Conservation (phyloP, 1,140 invertebrate species). For the Temnothorax longispinosus region DNA sequence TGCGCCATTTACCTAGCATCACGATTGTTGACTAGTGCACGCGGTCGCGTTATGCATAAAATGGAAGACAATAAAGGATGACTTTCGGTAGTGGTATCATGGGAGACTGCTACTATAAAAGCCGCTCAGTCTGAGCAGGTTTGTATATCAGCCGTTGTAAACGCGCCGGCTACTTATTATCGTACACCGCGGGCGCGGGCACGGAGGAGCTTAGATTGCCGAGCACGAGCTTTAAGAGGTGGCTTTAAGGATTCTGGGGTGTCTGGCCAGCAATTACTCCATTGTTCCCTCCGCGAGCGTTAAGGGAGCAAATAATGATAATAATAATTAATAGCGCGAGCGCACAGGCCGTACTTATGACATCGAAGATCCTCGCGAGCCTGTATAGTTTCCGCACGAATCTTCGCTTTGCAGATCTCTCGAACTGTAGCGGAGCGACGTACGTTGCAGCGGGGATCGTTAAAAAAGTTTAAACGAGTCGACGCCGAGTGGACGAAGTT, state of each 20-base stretch:
- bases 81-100: slow-evolving; percentile 38
- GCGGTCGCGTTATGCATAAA: neutral
- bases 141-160: slow-evolving; percentile 47
- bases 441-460: neutral
- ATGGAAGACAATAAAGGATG: slow-evolving; percentile 14
- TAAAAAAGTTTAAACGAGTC: slow-evolving; percentile 46
- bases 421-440: neutral
- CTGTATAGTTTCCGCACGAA: neutral
- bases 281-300: slow-evolving; percentile 34
- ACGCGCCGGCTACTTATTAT: slow-evolving; percentile 64
- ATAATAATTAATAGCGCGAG: slow-evolving; percentile 48
- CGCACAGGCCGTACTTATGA: slow-evolving; percentile 21
- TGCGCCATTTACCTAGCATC: slow-evolving; percentile 8
- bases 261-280: slow-evolving; percentile 45
- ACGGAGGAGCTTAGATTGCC: slow-evolving; percentile 49
- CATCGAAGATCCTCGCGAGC: slow-evolving; percentile 11
- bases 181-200: slow-evolving; percentile 38
- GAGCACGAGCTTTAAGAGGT: slow-evolving; percentile 65
- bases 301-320: slow-evolving; percentile 47
- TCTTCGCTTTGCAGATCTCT: slow-evolving; percentile 10
- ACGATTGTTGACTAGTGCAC: neutral
- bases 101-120: slow-evolving; percentile 37
- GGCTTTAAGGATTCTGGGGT: slow-evolving; percentile 36
- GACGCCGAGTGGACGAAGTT: slow-evolving; percentile 2
- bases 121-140: slow-evolving; percentile 39